Evolutionary conservation across 2,888 invertebrate genomes (phyloP).

Genomic region (Chalcosyrphus nemorum): DNA sequence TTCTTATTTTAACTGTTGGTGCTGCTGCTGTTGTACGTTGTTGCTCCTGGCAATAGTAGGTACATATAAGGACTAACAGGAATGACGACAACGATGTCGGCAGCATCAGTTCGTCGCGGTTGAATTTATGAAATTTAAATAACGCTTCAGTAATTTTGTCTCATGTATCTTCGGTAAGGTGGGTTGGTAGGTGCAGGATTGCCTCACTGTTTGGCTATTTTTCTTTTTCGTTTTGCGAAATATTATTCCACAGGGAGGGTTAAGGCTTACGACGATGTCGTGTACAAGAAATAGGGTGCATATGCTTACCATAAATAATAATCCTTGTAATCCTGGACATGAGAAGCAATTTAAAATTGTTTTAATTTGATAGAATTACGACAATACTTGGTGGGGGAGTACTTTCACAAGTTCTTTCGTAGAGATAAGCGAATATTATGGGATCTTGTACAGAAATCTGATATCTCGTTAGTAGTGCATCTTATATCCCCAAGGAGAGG

Average conservation of each 20-base stretch:
- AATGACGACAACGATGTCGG: not conserved
- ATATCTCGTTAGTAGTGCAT: not conserved
- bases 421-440: not conserved
- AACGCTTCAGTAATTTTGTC: slow-evolving; percentile 65
- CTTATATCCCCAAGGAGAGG: not conserved
- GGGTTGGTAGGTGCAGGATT: slow-evolving; percentile 6
- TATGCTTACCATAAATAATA: slow-evolving; percentile 67
- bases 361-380: slow-evolving; percentile 47
- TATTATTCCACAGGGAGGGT: slow-evolving; percentile 4
- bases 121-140: slow-evolving; percentile 66
- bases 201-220: not conserved
- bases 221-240: not conserved
- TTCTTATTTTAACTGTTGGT: slow-evolving; percentile 19
- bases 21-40: slow-evolving; percentile 15
- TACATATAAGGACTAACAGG: slow-evolving; percentile 9
- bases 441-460: not conserved
- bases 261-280: slow-evolving; percentile 9
- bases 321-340: slow-evolving; percentile 59
- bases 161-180: slow-evolving; percentile 44
- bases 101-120: slow-evolving; percentile 34
- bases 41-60: slow-evolving; percentile 1
- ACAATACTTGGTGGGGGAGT: not conserved
- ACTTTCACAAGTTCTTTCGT: not conserved
- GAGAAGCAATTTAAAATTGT: slow-evolving; percentile 65
- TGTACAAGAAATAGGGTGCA: slow-evolving; percentile 46